Evolutionary conservation across 2,888 invertebrate species (phyloP), one percentile per base, ranked within the genome.

Genomic region (Biston betularia): DNA sequence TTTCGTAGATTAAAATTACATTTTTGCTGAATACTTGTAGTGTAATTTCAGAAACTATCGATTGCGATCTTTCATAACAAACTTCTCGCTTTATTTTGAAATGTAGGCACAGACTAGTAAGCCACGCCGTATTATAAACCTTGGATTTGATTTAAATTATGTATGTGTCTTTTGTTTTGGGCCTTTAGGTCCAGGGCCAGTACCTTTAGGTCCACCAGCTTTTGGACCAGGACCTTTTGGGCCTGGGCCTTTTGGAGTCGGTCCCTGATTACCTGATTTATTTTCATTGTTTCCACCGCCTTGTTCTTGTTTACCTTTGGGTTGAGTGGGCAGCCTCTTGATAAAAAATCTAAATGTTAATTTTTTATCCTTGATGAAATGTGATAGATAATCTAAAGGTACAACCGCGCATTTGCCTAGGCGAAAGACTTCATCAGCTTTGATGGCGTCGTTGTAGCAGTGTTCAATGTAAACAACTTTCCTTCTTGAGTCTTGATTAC

Each of bases 401-500:
- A 92, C 63, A 44, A 90, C 75, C 14, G 87, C 88, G 75, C 93
- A 93, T 78, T 87, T 90, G 0, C 83, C 85, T 46, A 73, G 74
- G 14, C 85, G 86, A 68, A 90, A 89, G 5, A 93, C 81, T 67
- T 91, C 90, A 55, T 92, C 90, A 12, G 86, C 79, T 68, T 89
- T 88, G 12, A 87, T 75, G 7, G 85, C 77, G 69, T 93, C 92
- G 71, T 87, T 91, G 68, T 84, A 89, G 71, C 93, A 93, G 68
- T 89, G 85, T 64, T 93, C 93, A 5, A 76, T 84, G 70, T 86
- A 93, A 12, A 83, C 82, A 0, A 83, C 84, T 72, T 89, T 89
- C 9, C 89, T 82, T 45, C 88, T 80, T 6, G 75, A 52, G 59
- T 90, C 89, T 69, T 85, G 83, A 66, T 85, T 86, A 75, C 91